Conservation (phyloP, 1,140 invertebrate genomes). For the Drosophila ambigua region DNA sequence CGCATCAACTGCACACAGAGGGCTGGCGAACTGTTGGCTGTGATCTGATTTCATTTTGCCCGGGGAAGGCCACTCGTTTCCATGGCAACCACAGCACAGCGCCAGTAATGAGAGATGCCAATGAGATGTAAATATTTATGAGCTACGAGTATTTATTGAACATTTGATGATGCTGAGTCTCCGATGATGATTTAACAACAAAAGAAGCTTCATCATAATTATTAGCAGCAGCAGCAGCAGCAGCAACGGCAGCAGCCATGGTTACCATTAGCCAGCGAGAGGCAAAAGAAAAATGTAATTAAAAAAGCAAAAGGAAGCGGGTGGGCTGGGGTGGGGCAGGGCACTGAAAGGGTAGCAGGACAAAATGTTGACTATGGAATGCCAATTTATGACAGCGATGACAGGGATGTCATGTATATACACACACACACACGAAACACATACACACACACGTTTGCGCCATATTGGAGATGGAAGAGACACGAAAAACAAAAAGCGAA, state of each 20-base stretch:
- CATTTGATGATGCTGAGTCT: slow-evolving; percentile 23
- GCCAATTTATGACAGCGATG: slow-evolving; percentile 55
- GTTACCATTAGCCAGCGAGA: slow-evolving; percentile 38
- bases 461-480: slow-evolving; percentile 5
- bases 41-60: slow-evolving; percentile 57
- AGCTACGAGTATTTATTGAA: slow-evolving; percentile 27
- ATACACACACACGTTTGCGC: slow-evolving; percentile 2
- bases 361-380: slow-evolving; percentile 35
- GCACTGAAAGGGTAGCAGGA: not conserved
- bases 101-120: no score
- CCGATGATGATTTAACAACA: slow-evolving; percentile 11
- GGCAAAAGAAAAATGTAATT: slow-evolving; percentile 53
- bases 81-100: not conserved
- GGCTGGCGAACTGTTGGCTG: not conserved
- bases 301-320: slow-evolving; percentile 44
- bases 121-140: slow-evolving; percentile 46
- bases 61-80: slow-evolving; percentile 45
- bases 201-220: no score
- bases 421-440: not conserved
- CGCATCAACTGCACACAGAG: not conserved
- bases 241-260: not conserved
- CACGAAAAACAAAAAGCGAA: slow-evolving; percentile 50
- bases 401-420: slow-evolving; percentile 10
- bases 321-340: not conserved
- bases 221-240: not conserved